A percentile compares a stretch with the other conserved stretches of the same genome.
These are phyloP conservation scores for Geotrupes spiniger DNA, from an alignment of 2,888 invertebrate species.

Conservation along the genomic window DNA sequence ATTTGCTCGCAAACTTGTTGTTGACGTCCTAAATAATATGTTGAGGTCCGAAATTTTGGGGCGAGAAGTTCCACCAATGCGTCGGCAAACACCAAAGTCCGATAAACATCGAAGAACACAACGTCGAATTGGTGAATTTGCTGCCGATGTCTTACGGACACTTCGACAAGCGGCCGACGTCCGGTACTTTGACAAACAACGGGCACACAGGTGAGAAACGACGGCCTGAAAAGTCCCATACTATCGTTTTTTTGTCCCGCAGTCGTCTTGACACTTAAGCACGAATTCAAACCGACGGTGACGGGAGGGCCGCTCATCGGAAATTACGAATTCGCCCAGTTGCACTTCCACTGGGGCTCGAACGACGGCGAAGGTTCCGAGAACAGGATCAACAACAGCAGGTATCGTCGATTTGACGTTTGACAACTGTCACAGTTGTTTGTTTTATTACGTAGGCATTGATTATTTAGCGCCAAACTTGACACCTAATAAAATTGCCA, in stretches of 20 bases:
- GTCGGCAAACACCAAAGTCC: constrained; percentile 82
- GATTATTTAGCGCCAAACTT: too few species aligned
- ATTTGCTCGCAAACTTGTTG: too few species aligned
- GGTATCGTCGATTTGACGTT: constrained; percentile 25
- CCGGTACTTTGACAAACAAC: constrained; percentile 67
- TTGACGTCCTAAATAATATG: background rate
- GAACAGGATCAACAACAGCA: constrained; percentile 67
- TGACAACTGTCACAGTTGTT: too few species aligned
- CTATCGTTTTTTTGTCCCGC: too few species aligned
- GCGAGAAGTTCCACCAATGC: constrained; percentile 67
- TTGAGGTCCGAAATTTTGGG: constrained; percentile 73
- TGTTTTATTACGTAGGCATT: background rate
- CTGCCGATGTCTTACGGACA: constrained; percentile 63
- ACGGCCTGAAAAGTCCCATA: too few species aligned
- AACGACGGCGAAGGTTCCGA: constrained; percentile 75
- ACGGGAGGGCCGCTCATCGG: constrained; percentile 67
- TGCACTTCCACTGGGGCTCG: constrained; percentile 79
- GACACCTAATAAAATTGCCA: too few species aligned
- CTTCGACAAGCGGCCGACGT: constrained; percentile 58
- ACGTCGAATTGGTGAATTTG: constrained; percentile 61
- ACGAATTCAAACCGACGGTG: constrained; percentile 56
- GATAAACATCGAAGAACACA: constrained; percentile 73
- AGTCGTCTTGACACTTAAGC: constrained; percentile 8
- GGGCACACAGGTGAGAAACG: constrained; percentile 68
- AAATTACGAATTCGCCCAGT: constrained; percentile 66